A percentile compares a stretch with the other conserved stretches of the same genome.
Conservation (phyloP, 2,113 vertebrate species). For the Trogon surrucura region DNA sequence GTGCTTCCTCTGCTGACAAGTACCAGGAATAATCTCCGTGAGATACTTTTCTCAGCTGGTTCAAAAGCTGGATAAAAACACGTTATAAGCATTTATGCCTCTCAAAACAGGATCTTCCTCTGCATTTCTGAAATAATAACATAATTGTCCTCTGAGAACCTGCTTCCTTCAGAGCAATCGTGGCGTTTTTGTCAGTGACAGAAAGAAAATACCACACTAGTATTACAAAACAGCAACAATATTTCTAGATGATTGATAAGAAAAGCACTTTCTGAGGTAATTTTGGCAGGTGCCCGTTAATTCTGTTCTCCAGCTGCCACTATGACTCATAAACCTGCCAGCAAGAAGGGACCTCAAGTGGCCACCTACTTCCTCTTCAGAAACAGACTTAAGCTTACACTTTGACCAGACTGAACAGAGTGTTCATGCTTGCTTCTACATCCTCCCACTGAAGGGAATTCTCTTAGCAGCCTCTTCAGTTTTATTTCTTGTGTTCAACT, state of each 20-base stretch:
- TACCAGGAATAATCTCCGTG: not conserved
- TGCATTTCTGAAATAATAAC: not conserved
- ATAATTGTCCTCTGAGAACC: not conserved
- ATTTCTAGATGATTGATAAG: slow-evolving; percentile 42
- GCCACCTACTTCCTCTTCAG: not conserved
- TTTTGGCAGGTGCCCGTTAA: not conserved
- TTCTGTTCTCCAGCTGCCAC: not conserved
- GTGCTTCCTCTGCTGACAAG: not conserved
- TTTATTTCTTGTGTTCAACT: not conserved
- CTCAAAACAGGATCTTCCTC: not conserved
- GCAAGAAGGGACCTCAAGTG: not conserved
- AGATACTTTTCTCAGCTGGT: not conserved
- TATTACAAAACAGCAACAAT: not conserved
- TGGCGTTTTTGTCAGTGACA: not conserved
- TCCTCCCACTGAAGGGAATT: not conserved
- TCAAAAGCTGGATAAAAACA: not conserved
- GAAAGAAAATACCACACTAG: not conserved
- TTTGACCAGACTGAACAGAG: not conserved
- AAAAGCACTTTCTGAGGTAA: not conserved
- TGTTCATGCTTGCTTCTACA: not conserved
- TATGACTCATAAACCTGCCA: slow-evolving; percentile 37
- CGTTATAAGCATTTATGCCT: not conserved
- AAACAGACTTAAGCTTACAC: not conserved
- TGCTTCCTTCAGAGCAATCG: not conserved
- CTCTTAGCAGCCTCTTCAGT: not conserved